phyloP scores from a whole-genome alignment of 2,113 vertebrate genomes.

The Tiliqua scincoides region DNA sequence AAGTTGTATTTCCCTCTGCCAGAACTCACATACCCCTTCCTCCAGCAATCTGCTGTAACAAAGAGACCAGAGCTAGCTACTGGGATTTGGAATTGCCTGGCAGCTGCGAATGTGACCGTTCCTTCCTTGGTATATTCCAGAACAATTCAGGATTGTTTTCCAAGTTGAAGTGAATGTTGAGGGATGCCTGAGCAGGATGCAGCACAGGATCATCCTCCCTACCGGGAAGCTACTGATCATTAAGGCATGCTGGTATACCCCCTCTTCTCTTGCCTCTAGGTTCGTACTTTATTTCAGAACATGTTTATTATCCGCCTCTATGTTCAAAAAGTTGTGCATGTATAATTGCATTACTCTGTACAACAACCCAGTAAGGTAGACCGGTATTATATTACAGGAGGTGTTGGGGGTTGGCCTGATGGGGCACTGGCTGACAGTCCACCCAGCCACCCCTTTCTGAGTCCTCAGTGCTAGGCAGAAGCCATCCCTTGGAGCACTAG shows the following conservation, averaged over 20 bases:
- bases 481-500: too few species aligned
- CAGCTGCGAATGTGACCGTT: not conserved
- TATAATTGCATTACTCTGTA: too few species aligned
- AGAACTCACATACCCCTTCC: not conserved
- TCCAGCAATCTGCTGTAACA: not conserved
- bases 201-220: not conserved
- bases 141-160: too few species aligned
- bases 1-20: not conserved
- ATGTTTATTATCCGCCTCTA: too few species aligned
- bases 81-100: not conserved
- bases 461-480: too few species aligned
- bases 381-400: not conserved
- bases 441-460: too few species aligned
- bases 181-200: not conserved
- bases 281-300: too few species aligned
- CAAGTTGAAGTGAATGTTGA: not conserved
- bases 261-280: too few species aligned
- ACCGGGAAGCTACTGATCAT: not conserved
- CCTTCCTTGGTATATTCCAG: not conserved
- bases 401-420: not conserved
- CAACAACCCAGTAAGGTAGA: not conserved
- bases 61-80: not conserved
- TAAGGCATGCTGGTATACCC: not conserved
- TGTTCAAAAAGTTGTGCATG: too few species aligned
- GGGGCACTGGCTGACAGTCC: too few species aligned